Conservation (phyloP, 2,113 vertebrate genomes). For the Romanogobio albipinnatus region DNA sequence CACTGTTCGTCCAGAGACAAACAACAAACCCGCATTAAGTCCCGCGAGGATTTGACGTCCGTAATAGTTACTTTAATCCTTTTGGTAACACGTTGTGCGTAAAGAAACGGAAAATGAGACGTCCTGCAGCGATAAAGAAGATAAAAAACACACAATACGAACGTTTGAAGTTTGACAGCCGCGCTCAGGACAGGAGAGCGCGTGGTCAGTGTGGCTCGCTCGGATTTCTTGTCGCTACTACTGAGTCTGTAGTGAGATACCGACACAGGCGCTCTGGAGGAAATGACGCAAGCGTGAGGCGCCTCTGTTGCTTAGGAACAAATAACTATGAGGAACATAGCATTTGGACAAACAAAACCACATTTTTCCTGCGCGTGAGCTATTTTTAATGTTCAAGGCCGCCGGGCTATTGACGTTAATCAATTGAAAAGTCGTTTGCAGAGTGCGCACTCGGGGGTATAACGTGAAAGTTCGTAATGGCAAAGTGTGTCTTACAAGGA, state of each 20-base stretch:
- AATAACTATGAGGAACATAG: constrained; percentile 55
- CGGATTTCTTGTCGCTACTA: constrained; percentile 27
- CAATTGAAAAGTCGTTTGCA: not conserved
- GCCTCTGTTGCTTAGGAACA: constrained; percentile 72
- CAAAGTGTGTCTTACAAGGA: not conserved
- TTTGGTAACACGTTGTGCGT: not conserved
- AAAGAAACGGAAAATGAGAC: not conserved
- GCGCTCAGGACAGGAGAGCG: not conserved
- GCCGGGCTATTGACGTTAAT: constrained; percentile 38
- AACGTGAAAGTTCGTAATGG: not conserved
- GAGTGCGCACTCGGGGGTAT: not conserved
- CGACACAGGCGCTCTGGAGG: constrained; percentile 58
- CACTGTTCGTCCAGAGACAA: constrained; percentile 10
- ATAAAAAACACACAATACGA: not conserved
- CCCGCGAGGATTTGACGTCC: not conserved
- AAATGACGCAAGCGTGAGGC: constrained; percentile 72
- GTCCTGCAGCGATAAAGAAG: not conserved
- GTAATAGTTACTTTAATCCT: constrained; percentile 28
- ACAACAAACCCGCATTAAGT: constrained; percentile 28
- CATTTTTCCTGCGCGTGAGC: constrained; percentile 15
- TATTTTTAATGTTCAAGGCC: constrained; percentile 53
- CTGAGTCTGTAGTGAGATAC: constrained; percentile 24
- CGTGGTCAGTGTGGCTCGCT: constrained; percentile 1
- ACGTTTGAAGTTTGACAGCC: not conserved
- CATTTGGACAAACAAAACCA: constrained; percentile 14